Evolutionary conservation across 2,888 invertebrate genomes (phyloP).

Genomic region (Megastigmus dorsalis): DNA sequence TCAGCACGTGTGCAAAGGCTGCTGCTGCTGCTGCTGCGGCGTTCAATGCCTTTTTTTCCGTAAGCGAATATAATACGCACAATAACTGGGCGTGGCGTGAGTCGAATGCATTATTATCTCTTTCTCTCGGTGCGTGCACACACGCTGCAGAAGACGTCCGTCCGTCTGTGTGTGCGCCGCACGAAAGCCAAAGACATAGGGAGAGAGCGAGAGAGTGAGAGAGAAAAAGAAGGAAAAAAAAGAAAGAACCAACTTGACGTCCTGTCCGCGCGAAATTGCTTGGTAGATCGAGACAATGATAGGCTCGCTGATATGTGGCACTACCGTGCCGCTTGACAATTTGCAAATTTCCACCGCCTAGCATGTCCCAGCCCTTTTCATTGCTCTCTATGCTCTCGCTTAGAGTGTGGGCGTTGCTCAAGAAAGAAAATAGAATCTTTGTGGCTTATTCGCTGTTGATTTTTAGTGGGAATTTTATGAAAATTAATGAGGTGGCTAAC

Average conservation of each 20-base stretch:
- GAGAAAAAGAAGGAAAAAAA: too few species aligned
- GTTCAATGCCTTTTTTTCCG: neutral
- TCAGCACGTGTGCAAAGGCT: too few species aligned
- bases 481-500: too few species aligned
- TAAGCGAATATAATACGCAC: neutral
- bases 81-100: constrained; percentile 47
- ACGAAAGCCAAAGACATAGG: too few species aligned
- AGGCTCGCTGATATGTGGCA: constrained; percentile 9
- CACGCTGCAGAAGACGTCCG: constrained; percentile 5
- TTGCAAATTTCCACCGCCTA: constrained; percentile 38
- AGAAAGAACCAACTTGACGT: too few species aligned
- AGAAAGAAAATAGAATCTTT: too few species aligned
- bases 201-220: neutral
- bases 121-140: neutral
- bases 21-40: too few species aligned
- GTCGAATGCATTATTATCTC: constrained; percentile 39
- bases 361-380: constrained; percentile 19
- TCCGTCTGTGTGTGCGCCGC: too few species aligned
- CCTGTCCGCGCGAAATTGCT: constrained; percentile 21
- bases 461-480: neutral
- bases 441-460: neutral
- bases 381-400: neutral
- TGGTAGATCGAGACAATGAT: constrained; percentile 34
- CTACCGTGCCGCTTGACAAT: constrained; percentile 8
- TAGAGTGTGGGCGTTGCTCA: neutral